Percentiles rank a stretch among this genome's conserved stretches.
Evolutionary conservation across 2,113 vertebrate genomes (phyloP).

Genomic region (Semicossyphus pulcher): DNA sequence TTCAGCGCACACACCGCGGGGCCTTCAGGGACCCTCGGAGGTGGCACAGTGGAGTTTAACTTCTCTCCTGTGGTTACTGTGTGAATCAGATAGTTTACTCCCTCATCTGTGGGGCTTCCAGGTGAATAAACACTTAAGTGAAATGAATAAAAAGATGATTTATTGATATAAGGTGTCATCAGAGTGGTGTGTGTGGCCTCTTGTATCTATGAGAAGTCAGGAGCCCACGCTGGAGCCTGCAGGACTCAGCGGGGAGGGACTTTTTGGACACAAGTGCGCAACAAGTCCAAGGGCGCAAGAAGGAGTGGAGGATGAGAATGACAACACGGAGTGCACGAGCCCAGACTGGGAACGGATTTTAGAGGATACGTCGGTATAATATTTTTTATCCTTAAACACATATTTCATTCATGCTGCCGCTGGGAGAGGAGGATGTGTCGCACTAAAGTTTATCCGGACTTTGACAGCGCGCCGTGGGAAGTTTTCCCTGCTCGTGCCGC

Average conservation of each 20-base stretch:
- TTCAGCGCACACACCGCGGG: not conserved
- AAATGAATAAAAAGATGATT: not conserved
- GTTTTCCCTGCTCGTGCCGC: constrained; percentile 5
- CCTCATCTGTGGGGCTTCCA: not conserved
- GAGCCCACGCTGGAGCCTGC: constrained; percentile 23
- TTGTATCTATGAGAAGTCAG: not conserved
- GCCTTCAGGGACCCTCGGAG: constrained; percentile 1
- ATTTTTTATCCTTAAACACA: not conserved
- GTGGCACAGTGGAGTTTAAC: not conserved
- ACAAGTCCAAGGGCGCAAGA: constrained; percentile 57
- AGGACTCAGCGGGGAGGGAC: constrained; percentile 63
- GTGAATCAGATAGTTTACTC: constrained; percentile 9
- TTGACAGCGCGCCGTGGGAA: constrained; percentile 30
- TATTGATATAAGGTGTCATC: not conserved
- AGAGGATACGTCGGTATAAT: not conserved
- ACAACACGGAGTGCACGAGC: not conserved
- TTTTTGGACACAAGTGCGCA: constrained; percentile 56
- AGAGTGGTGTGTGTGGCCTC: not conserved
- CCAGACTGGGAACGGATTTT: not conserved
- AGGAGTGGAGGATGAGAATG: constrained; percentile 37
- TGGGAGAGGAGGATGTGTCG: constrained; percentile 5
- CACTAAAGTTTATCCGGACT: constrained; percentile 39
- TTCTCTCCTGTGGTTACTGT: not conserved
- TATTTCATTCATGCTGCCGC: not conserved
- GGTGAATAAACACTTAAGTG: not conserved